Evolutionary conservation across 2,888 invertebrate species (phyloP).

Genomic region (Cheilosia grossa): DNA sequence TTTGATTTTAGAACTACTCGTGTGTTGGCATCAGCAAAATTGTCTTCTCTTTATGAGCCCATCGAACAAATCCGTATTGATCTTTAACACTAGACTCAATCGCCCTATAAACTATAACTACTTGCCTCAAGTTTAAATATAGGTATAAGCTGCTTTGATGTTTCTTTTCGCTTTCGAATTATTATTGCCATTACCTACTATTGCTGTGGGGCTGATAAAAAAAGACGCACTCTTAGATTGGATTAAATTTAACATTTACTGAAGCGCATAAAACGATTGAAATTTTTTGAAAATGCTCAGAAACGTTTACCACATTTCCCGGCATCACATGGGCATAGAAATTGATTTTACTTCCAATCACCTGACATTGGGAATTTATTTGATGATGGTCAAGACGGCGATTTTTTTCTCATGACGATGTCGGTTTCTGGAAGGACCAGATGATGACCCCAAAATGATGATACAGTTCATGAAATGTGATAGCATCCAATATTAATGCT

Average conservation of each 20-base stretch:
- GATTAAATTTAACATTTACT: slow-evolving; percentile 42
- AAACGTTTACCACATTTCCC: slow-evolving; percentile 8
- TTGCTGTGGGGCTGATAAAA: background rate
- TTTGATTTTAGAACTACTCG: background rate
- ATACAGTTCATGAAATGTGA: slow-evolving; percentile 55
- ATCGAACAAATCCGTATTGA: slow-evolving; percentile 2
- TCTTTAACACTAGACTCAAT: slow-evolving; percentile 13
- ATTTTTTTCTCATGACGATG: slow-evolving; percentile 19
- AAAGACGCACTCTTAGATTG: slow-evolving; percentile 1
- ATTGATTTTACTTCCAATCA: slow-evolving; percentile 47
- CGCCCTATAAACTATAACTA: slow-evolving; percentile 1
- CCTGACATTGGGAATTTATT: slow-evolving; percentile 59
- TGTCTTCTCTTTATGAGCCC: background rate
- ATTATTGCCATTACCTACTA: background rate
- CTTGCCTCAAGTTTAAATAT: slow-evolving; percentile 2
- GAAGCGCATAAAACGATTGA: slow-evolving; percentile 34
- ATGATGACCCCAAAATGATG: slow-evolving; percentile 49
- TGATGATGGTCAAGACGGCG: slow-evolving; percentile 27
- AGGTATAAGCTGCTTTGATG: slow-evolving; percentile 36
- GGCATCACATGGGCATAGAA: slow-evolving; percentile 33
- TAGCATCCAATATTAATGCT: slow-evolving; percentile 49
- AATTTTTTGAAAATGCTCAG: slow-evolving; percentile 15
- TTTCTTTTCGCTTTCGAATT: slow-evolving; percentile 7
- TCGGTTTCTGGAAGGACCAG: background rate
- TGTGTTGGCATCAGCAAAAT: background rate